Conservation (phyloP, 92 coral and sea anemone genomes). For the Siderastrea siderea region DNA sequence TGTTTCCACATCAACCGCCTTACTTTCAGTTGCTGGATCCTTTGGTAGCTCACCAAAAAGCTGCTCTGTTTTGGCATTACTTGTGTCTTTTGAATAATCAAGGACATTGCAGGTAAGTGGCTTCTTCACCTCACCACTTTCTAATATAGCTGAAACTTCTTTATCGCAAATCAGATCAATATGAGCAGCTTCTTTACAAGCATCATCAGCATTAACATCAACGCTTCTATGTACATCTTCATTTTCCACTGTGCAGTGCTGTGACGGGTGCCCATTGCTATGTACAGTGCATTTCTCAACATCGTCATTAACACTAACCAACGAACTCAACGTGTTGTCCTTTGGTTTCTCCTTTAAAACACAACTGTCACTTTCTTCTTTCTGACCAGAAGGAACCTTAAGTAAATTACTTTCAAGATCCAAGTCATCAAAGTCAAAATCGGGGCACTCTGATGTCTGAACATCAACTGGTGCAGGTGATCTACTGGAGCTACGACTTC, state of each 20-base stretch:
- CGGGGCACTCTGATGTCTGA: background rate
- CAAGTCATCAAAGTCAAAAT: conserved; percentile 38
- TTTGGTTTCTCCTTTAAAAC: conserved; percentile 7
- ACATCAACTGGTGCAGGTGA: background rate
- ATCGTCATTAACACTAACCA: background rate
- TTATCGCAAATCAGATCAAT: conserved; percentile 21
- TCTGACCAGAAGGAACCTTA: background rate
- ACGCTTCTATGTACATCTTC: conserved; percentile 16
- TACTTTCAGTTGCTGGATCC: background rate
- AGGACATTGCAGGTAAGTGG: background rate
- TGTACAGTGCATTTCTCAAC: conserved; percentile 26
- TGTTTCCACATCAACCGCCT: background rate
- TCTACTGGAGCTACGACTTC: conserved; percentile 15
- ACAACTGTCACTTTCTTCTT: background rate
- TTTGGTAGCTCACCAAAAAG: background rate
- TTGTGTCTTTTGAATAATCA: background rate
- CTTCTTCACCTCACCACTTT: background rate
- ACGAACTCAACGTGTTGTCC: background rate
- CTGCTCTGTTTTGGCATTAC: background rate
- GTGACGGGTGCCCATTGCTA: conserved; percentile 8
- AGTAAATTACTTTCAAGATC: background rate
- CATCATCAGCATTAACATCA: background rate
- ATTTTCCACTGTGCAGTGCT: background rate
- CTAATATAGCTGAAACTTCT: conserved; percentile 17
- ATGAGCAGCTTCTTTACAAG: background rate